These are phyloP conservation scores for Erebia aethiops DNA, from an alignment of 2,888 invertebrate genomes.

Conservation along the genomic window DNA sequence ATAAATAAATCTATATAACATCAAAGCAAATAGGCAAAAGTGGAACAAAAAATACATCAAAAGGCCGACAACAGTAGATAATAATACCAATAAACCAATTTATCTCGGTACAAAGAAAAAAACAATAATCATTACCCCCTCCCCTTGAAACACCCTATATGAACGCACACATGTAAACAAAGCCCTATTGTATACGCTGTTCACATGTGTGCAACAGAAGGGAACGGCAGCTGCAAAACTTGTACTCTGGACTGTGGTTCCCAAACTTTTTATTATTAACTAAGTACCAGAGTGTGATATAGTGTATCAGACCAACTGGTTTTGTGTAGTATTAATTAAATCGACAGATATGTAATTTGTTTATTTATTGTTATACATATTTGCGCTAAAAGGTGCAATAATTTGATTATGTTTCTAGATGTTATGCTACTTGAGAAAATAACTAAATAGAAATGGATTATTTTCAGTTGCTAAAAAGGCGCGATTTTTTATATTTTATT, in stretches of 20 bases:
- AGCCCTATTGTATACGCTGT: conserved; percentile 43
- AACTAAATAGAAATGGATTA: too few relatives aligned
- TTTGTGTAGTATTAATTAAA: background rate
- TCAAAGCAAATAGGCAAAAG: conserved; percentile 9
- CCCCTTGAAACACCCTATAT: conserved; percentile 47
- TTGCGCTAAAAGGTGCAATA: too few relatives aligned
- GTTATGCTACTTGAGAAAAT: too few relatives aligned
- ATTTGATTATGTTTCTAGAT: too few relatives aligned
- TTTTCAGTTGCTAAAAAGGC: too few relatives aligned
- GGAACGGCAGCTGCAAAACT: conserved; percentile 78
- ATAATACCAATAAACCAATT: conserved; percentile 48
- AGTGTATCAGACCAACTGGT: too few relatives aligned
- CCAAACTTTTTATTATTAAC: conserved; percentile 61
- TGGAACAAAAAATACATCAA: conserved; percentile 23
- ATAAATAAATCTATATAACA: background rate
- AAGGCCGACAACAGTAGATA: conserved; percentile 27
- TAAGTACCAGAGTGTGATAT: background rate
- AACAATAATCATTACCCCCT: conserved; percentile 50
- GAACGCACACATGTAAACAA: conserved; percentile 44
- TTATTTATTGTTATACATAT: too few relatives aligned
- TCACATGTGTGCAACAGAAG: conserved; percentile 53
- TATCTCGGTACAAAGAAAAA: conserved; percentile 47
- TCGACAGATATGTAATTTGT: too few relatives aligned
- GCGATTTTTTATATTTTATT: too few relatives aligned
- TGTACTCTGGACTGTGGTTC: conserved; percentile 64